These are phyloP conservation scores for Chlorospingus semifuscus DNA, from an alignment of 2,797 vertebrate species.

Conservation along the genomic window DNA sequence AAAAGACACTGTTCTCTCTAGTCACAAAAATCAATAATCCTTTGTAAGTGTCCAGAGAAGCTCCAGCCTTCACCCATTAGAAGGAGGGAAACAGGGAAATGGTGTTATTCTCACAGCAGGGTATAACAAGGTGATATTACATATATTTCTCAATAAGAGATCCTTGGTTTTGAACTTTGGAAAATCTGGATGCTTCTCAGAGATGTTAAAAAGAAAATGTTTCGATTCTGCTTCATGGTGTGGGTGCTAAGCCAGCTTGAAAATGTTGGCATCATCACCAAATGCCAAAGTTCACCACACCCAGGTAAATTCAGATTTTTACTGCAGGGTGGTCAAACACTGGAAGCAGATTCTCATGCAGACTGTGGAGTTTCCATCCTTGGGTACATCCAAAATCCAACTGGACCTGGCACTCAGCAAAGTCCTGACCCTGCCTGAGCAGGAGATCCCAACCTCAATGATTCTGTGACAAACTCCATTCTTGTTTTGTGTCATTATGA, in stretches of 20 bases:
- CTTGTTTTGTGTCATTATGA: neutral
- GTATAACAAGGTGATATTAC: neutral
- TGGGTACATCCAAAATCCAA: neutral
- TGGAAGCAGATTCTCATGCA: neutral
- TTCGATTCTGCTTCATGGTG: neutral
- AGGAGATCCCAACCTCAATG: neutral
- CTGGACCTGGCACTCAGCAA: neutral
- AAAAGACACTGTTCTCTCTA: neutral
- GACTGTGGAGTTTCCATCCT: neutral
- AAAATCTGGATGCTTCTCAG: neutral
- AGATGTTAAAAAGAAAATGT: neutral
- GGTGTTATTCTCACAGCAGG: neutral
- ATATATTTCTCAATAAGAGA: neutral
- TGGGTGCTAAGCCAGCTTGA: neutral
- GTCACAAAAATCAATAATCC: neutral
- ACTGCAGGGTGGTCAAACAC: neutral
- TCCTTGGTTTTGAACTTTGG: neutral
- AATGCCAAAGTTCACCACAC: neutral
- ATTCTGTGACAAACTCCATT: neutral
- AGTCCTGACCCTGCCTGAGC: neutral
- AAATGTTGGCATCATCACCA: neutral
- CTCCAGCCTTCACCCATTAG: neutral
- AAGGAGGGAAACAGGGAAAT: neutral
- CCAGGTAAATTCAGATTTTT: neutral
- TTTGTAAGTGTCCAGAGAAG: neutral